Base-by-base conservation (phyloP, 2,113 vertebrate species). In the Synchiropus splendidus region DNA sequence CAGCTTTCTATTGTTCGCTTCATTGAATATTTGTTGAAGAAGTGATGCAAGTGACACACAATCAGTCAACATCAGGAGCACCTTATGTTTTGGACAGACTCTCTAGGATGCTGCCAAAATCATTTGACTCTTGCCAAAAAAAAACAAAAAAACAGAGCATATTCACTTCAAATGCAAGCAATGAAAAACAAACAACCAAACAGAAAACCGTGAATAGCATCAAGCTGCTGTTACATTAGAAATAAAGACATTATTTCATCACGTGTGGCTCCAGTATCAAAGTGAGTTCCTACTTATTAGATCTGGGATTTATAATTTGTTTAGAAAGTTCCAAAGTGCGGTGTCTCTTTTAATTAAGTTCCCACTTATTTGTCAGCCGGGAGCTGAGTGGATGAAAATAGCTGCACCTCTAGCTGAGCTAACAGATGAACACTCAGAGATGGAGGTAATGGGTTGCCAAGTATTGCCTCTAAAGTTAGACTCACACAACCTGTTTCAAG, bases 401-500 rank as follows among this genome's bases (percentile, higher is more conserved):
- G 68, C 64, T 44, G 2, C 58, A 57, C 61, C 66, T 74, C 65
- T 65, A 58, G 58, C 70, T 61, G 70, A 68, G 72, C 67, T 42
- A 57, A 59, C 60, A 50, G 68, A 77, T 60, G 57, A 71, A 73
- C 64, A 64, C 69, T 72, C 63, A 41, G 64, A 60, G 59, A 53
- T 51, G 54, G 52, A 64, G 61, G 67, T 53, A 67, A 62, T 42
- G 45, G 54, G 42, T 70, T 75, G 68, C 73, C 72, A 74, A 73
- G 75, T 56, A 64, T 51, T 62, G 67, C 58, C 16, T 56, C 67
- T 60, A 68, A 72, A 79, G 74, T 79, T 59, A 62, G 66, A 71
- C 51, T 15, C 66, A 73, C 58, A 63, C 75, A 74, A 80, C 83
- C 82, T 83, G 83, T 71, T 60, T 76, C 70, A 81, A 81, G 77